A percentile compares a stretch with the other conserved stretches of the same genome.
Evolutionary conservation across 2,888 invertebrate species (phyloP).

Genomic region (Nesidiocoris tenuis): DNA sequence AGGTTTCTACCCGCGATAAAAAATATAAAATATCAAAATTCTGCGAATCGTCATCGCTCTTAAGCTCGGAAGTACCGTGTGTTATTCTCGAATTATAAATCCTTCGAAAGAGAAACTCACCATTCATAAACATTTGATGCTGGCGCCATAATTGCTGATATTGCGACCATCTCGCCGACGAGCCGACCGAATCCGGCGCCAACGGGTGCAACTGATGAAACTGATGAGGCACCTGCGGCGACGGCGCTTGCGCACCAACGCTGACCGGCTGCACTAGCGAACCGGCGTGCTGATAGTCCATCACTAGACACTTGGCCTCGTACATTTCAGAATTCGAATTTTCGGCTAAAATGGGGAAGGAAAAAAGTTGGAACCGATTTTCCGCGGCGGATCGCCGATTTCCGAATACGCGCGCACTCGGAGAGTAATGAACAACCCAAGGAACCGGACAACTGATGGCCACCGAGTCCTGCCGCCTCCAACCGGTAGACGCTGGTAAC

Average conservation of each 20-base stretch:
- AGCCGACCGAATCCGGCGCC: constrained; percentile 56
- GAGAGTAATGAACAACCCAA: not conserved
- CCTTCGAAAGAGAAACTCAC: constrained; percentile 58
- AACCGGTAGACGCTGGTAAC: not conserved
- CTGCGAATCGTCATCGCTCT: no score
- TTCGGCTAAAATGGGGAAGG: no score
- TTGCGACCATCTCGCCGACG: constrained; percentile 65
- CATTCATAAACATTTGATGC: constrained; percentile 70
- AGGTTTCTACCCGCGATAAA: no score
- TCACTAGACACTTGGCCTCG: constrained; percentile 52
- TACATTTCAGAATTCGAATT: constrained; percentile 47
- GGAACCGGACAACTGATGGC: not conserved
- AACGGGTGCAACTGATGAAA: constrained; percentile 63
- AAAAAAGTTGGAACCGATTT: no score
- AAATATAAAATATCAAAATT: no score
- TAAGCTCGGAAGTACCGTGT: no score
- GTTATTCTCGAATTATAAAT: no score
- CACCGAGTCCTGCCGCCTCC: not conserved
- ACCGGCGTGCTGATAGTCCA: constrained; percentile 52
- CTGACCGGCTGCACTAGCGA: constrained; percentile 20
- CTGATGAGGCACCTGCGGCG: constrained; percentile 60
- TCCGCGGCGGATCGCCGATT: no score
- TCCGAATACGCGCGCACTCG: not conserved
- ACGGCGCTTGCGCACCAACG: constrained; percentile 54
- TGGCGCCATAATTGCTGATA: constrained; percentile 77